A percentile compares a stretch with the other conserved stretches of the same genome.
Conservation (phyloP, 2,888 invertebrate genomes). For the Lypha dubia region DNA sequence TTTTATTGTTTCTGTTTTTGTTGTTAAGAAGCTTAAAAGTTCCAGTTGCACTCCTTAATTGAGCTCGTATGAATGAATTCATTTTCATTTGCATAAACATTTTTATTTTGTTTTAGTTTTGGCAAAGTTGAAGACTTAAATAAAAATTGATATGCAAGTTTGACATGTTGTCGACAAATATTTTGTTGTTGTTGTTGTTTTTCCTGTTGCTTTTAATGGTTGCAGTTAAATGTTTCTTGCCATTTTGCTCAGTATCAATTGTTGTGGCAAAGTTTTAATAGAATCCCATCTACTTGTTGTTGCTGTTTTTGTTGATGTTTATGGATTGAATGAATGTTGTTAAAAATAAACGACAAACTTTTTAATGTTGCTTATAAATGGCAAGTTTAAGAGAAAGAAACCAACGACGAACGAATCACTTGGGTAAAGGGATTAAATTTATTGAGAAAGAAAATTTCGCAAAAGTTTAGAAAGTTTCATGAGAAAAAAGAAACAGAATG, state of each 20-base stretch:
- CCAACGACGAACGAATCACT: neutral
- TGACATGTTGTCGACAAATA: slow-evolving; percentile 22
- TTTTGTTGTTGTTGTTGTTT: neutral
- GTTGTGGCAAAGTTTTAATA: slow-evolving; percentile 50
- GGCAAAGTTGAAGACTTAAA: slow-evolving; percentile 42
- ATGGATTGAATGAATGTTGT: slow-evolving; percentile 57
- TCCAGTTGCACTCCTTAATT: slow-evolving; percentile 50
- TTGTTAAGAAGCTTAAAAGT: slow-evolving; percentile 52
- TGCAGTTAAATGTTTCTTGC: slow-evolving; percentile 27
- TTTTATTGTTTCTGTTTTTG: neutral
- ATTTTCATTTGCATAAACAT: slow-evolving; percentile 70
- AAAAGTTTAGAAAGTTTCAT: slow-evolving; percentile 12
- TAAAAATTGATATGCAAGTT: slow-evolving; percentile 26
- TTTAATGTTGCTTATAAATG: slow-evolving; percentile 51
- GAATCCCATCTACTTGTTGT: slow-evolving; percentile 25
- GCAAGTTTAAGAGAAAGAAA: slow-evolving; percentile 27
- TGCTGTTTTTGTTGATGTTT: slow-evolving; percentile 32
- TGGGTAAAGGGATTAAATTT: slow-evolving; percentile 7
- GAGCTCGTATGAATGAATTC: neutral
- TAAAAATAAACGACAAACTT: slow-evolving; percentile 52
- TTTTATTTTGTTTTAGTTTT: slow-evolving; percentile 63
- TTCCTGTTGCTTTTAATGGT: slow-evolving; percentile 16
- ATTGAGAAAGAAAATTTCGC: neutral
- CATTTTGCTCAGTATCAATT: slow-evolving; percentile 28
- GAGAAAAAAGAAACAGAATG: neutral